A percentile compares a stretch with the other conserved stretches of the same genome.
Evolutionary conservation across 2,888 invertebrate genomes (phyloP).

Genomic region (Stenodema calcarata): DNA sequence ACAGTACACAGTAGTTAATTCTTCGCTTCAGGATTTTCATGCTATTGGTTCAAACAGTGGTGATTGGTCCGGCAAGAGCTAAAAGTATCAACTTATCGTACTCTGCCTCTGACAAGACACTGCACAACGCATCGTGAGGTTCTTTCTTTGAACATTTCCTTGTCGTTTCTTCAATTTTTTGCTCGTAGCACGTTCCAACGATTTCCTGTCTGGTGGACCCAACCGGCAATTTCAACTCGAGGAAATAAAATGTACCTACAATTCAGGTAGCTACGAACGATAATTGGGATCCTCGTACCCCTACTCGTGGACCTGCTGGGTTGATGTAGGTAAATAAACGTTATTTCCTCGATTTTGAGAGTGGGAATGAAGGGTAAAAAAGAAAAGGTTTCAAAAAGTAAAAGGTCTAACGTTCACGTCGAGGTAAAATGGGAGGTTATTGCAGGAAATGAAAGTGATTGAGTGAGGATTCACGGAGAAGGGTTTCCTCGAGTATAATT

Average conservation of each 20-base stretch:
- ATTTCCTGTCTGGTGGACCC: neutral
- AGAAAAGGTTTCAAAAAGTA: neutral
- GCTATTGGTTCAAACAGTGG: too few relatives aligned
- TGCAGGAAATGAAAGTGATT: neutral
- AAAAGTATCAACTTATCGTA: too few relatives aligned
- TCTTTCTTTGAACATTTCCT: too few relatives aligned
- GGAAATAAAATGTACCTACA: neutral
- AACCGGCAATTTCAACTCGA: neutral
- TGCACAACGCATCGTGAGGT: too few relatives aligned
- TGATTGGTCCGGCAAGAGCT: too few relatives aligned
- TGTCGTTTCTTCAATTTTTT: too few relatives aligned
- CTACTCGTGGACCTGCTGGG: too few relatives aligned
- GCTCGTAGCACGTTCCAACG: neutral
- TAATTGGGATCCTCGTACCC: neutral
- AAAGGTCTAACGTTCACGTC: neutral
- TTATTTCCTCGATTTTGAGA: neutral
- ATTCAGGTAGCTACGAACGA: neutral
- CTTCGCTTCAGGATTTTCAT: too few relatives aligned
- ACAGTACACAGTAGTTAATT: too few relatives aligned
- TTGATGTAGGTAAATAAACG: neutral
- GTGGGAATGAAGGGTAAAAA: neutral
- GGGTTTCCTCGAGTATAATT: neutral
- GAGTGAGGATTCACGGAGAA: neutral
- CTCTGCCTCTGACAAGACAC: too few relatives aligned
- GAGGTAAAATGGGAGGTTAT: neutral